phyloP scores from a whole-genome alignment of 2,113 vertebrate species.

The Rousettus leschenaultii region DNA sequence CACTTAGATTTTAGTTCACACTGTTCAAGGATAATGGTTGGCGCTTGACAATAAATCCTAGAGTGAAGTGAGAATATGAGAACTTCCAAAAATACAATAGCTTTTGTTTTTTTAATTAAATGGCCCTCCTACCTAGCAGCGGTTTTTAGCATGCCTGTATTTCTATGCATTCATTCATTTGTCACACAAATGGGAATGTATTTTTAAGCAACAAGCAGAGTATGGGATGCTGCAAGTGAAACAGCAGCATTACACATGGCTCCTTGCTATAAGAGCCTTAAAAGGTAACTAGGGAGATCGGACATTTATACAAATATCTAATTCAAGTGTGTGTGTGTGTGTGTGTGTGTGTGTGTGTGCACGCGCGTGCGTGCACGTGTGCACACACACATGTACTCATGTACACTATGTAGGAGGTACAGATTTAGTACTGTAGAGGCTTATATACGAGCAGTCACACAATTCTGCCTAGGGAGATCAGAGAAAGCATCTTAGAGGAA shows the following conservation, averaged over 20 bases:
- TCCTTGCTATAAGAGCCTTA: neutral
- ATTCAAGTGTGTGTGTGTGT: neutral
- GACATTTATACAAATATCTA: neutral
- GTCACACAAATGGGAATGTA: neutral
- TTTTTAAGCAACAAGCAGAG: neutral
- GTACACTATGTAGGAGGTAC: neutral
- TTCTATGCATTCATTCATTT: neutral
- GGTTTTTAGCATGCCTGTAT: neutral
- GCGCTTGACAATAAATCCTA: neutral
- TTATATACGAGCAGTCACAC: neutral
- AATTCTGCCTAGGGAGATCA: neutral
- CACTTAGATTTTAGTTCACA: neutral
- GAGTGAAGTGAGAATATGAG: neutral
- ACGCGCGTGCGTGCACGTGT: too few species aligned
- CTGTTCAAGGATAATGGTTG: neutral
- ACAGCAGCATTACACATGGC: neutral
- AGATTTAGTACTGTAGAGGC: neutral
- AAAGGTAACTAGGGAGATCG: neutral
- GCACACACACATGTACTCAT: fast-evolving
- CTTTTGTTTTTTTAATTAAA: constrained; percentile 32
- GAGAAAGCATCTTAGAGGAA: neutral
- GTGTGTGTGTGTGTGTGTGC: too few species aligned
- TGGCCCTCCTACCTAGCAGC: neutral
- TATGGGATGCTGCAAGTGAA: neutral
- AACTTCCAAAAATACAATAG: neutral